Conservation (phyloP, 2,888 invertebrate species). For the Caenorhabditis becei region DNA sequence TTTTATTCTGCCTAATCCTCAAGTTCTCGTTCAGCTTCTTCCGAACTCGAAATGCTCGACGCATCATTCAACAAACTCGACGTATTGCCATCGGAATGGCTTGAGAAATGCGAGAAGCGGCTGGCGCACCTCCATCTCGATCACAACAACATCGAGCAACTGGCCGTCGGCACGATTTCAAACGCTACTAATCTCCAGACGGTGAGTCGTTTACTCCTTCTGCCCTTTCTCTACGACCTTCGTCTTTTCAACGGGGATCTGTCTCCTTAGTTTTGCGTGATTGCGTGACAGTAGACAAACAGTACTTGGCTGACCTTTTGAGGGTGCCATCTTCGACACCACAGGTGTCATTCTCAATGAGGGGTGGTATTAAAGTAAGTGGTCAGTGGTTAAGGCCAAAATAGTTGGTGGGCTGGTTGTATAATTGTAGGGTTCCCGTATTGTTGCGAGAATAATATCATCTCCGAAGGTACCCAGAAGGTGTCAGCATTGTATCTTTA, state of each 20-base stretch:
- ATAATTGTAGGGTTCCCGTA: constrained; percentile 47
- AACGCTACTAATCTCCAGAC: constrained; percentile 75
- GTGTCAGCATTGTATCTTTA: constrained; percentile 9
- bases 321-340: constrained; percentile 6
- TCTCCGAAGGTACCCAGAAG: constrained; percentile 7
- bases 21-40: constrained; percentile 51
- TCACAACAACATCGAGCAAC: constrained; percentile 63
- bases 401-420: constrained; percentile 31
- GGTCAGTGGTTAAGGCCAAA: constrained; percentile 10
- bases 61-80: constrained; percentile 54
- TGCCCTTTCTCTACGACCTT: neutral
- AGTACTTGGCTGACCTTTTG: constrained; percentile 25
- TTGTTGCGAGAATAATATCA: constrained; percentile 30
- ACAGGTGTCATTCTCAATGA: constrained; percentile 47
- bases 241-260: constrained; percentile 2
- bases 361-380: constrained; percentile 15
- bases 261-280: constrained; percentile 12
- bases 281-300: constrained; percentile 38
- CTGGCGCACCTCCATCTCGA: constrained; percentile 66
- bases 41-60: constrained; percentile 64
- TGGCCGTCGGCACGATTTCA: constrained; percentile 58
- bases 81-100: constrained; percentile 56
- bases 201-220: constrained; percentile 64
- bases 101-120: constrained; percentile 44
- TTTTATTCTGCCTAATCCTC: neutral